Percentiles rank a stretch among this genome's conserved stretches.
Conservation (phyloP, 2,888 invertebrate species). For the Alitta virens region DNA sequence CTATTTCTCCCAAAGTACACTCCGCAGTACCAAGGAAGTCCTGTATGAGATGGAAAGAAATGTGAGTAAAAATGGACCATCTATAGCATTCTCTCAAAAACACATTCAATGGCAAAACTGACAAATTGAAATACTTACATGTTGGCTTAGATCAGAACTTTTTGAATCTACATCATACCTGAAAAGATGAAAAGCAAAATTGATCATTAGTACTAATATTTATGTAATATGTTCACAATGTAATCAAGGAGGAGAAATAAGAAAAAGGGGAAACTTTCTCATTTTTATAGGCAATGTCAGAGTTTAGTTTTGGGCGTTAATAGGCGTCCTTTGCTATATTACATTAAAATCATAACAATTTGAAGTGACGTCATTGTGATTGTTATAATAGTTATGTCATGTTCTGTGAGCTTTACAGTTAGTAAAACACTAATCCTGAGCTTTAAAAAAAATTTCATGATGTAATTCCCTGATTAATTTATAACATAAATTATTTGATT, state of each 20-base stretch:
- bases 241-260: neutral
- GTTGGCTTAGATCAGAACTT: constrained; percentile 31
- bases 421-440: too few relatives aligned
- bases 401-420: neutral
- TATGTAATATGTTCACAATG: neutral
- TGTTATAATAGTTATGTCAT: neutral
- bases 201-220: neutral
- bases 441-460: too few relatives aligned
- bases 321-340: too few relatives aligned
- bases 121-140: constrained; percentile 25
- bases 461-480: too few relatives aligned
- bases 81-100: neutral
- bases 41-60: too few relatives aligned
- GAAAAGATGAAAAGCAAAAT: constrained; percentile 11
- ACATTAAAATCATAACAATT: neutral
- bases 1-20: constrained; percentile 62
- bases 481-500: too few relatives aligned
- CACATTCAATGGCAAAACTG: too few relatives aligned
- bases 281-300: too few relatives aligned
- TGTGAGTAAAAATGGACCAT: neutral
- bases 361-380: too few relatives aligned
- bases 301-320: too few relatives aligned
- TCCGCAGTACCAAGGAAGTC: constrained; percentile 61
- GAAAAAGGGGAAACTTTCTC: too few relatives aligned
- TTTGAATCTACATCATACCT: constrained; percentile 49